These are phyloP conservation scores for Pimephales promelas DNA, from an alignment of 2,113 vertebrate genomes.

Conservation along the genomic window DNA sequence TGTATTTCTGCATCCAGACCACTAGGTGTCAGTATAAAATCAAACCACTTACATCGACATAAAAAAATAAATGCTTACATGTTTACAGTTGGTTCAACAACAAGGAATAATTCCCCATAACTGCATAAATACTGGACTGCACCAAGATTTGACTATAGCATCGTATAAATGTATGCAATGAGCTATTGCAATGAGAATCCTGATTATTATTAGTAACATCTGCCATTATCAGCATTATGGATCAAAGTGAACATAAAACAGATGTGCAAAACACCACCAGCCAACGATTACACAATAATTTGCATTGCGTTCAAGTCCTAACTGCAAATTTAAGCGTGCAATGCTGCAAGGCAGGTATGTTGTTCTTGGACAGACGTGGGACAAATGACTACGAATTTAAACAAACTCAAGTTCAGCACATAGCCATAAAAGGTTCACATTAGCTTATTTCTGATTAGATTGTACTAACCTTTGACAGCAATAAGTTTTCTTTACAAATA, in stretches of 20 bases:
- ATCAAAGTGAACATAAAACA: slow-evolving; percentile 26
- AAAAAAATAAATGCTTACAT: background rate
- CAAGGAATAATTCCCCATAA: background rate
- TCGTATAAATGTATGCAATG: background rate
- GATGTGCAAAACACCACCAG: slow-evolving; percentile 16
- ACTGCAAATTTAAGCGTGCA: slow-evolving; percentile 19
- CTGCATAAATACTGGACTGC: background rate
- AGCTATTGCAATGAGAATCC: slow-evolving; percentile 21
- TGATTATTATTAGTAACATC: slow-evolving; percentile 8
- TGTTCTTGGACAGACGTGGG: slow-evolving; percentile 49
- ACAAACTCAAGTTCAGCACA: slow-evolving; percentile 28
- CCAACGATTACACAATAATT: slow-evolving; percentile 40
- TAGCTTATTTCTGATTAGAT: slow-evolving; percentile 36
- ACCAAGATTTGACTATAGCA: background rate
- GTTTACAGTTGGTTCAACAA: background rate
- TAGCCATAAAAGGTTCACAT: slow-evolving; percentile 58
- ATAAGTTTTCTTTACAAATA: slow-evolving; percentile 20
- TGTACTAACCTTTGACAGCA: slow-evolving; percentile 29
- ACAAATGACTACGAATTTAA: slow-evolving; percentile 22
- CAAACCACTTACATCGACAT: background rate
- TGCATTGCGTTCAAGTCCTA: slow-evolving; percentile 33
- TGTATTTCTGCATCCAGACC: background rate
- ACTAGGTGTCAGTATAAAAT: background rate
- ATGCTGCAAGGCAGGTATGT: slow-evolving; percentile 44
- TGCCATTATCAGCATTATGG: slow-evolving; percentile 27